Evolutionary conservation across 2,797 vertebrate genomes (phyloP).

Genomic region (Setipinna tenuifilis): DNA sequence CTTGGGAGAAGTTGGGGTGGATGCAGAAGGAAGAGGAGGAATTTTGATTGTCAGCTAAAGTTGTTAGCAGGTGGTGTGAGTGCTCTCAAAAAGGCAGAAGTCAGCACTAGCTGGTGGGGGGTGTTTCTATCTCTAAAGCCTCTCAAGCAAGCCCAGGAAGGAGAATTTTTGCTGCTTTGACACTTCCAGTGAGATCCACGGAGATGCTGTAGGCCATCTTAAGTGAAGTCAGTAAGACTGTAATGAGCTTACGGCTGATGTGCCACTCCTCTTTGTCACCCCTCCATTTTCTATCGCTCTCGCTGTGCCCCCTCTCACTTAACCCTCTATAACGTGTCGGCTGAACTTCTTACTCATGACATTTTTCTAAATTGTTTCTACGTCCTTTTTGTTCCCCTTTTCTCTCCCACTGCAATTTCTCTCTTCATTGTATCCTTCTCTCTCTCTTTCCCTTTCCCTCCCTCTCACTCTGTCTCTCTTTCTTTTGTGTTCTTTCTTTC

Average conservation of each 20-base stretch:
- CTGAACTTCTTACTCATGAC: neutral
- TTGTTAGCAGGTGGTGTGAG: neutral
- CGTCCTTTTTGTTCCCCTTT: neutral
- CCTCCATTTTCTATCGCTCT: neutral
- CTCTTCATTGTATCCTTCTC: neutral
- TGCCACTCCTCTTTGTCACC: neutral
- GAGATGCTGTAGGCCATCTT: neutral
- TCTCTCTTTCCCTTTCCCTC: too few species aligned
- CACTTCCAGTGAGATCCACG: neutral
- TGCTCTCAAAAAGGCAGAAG: neutral
- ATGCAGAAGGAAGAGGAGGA: neutral
- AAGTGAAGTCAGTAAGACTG: neutral
- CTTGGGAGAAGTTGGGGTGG: neutral
- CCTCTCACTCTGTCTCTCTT: neutral
- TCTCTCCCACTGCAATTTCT: neutral
- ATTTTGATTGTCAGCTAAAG: neutral
- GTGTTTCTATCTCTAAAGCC: neutral
- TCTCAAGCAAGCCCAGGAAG: neutral
- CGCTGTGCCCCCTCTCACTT: neutral
- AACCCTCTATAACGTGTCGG: neutral
- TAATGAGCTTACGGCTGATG: conserved; percentile 9
- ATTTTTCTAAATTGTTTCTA: neutral
- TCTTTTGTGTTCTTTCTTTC: neutral
- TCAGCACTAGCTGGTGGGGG: neutral
- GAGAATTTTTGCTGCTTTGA: conserved; percentile 3